Evolutionary conservation across 2,888 invertebrate species (phyloP), one percentile per base, ranked within the genome.

Genomic region (Amiota mariae): DNA sequence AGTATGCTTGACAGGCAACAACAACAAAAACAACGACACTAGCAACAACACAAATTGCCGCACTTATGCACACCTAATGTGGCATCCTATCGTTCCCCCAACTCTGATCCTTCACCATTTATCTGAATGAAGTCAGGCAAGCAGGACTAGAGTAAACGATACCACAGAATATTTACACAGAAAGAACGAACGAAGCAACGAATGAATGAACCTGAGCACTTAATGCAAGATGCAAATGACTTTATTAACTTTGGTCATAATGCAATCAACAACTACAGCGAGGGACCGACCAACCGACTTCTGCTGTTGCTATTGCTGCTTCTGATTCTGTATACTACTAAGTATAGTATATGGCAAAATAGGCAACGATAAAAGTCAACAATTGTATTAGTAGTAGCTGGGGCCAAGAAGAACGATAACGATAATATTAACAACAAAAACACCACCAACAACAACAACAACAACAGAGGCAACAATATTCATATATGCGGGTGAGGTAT

Each of bases 171-270:
- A 54, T 54, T 54, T 24, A 61, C 61, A 66, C 68, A 73, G 71
- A 61, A 68, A 48, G 20, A 59, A 47, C 36, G 49, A 36, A 47
- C 75, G 61, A 59, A 54, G 72, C 70, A 24, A 74, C 36, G 36
- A 36, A 36, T 36, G 36, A 36, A 36, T 36, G 77, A 51, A 51
- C 49, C 77, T 75, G 78, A 82, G 77, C 79, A 82, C 84, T 82
- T 84, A 82, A 80, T 80, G 77, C 78, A 77, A 78, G 79, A 84
- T 83, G 84, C 81, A 84, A 82, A 83, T 83, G 81, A 78, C 81
- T 82, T 81, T 83, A 84, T 83, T 83, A 83, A 82, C 83, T 83
- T 80, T 78, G 73, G 59, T 78, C 80, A 79, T 79, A 84, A 84
- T 77, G 78, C 82, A 81, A 81, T 82, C 81, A 84, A 81, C 82